These are phyloP conservation scores for Marisa cornuarietis DNA, from an alignment of 1,140 invertebrate genomes.

Conservation along the genomic window DNA sequence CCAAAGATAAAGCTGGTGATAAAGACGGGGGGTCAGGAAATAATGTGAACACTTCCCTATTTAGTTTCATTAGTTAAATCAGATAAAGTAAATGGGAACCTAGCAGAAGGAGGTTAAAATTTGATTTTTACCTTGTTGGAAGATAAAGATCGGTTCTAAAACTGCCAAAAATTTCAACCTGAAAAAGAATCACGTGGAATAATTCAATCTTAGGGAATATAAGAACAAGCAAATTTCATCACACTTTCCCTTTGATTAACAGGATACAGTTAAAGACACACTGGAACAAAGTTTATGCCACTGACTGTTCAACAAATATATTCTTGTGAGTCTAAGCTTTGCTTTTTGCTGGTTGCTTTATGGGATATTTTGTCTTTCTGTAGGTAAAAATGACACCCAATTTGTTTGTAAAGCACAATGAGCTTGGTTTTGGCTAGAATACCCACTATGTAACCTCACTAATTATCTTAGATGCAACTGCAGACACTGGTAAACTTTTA, in stretches of 20 bases:
- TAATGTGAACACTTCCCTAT: no score
- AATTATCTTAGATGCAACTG: no score
- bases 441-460: no score
- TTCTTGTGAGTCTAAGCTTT: no score
- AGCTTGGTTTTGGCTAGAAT: background rate
- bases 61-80: no score
- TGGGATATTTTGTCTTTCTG: no score
- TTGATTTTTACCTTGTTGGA: constrained; percentile 79
- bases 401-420: background rate
- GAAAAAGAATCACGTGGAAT: constrained; percentile 23
- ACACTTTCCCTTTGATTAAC: background rate
- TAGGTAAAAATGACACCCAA: no score
- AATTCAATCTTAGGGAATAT: constrained; percentile 10
- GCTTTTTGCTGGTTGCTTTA: no score
- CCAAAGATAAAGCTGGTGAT: background rate
- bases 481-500: no score
- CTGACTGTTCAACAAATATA: no score
- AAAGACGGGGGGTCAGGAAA: no score
- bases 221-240: constrained; percentile 1
- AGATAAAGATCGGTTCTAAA: constrained; percentile 94
- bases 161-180: constrained; percentile 94
- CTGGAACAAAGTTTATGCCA: background rate
- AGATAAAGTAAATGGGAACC: background rate
- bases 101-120: background rate
- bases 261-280: constrained; percentile 2